These are phyloP conservation scores for Epicauta chinensis DNA, from an alignment of 1,140 invertebrate species.

Conservation along the genomic window DNA sequence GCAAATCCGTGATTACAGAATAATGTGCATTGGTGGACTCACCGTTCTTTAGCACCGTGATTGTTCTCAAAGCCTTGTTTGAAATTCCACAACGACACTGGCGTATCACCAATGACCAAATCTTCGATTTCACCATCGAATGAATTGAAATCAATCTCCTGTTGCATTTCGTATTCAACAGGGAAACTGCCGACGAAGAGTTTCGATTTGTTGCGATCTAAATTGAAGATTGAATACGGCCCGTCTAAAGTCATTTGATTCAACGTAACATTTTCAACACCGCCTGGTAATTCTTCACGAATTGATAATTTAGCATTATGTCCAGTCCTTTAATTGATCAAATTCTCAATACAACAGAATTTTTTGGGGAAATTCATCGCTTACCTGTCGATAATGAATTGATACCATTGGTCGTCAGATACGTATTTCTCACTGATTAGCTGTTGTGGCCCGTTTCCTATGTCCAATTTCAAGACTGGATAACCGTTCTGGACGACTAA, in stretches of 20 bases:
- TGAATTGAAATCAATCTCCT: constrained; percentile 59
- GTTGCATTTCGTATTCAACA: constrained; percentile 59
- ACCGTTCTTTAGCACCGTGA: constrained; percentile 67
- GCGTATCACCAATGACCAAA: constrained; percentile 78
- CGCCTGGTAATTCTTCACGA: constrained; percentile 63
- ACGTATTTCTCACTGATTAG: constrained; percentile 70
- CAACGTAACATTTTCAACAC: constrained; percentile 48
- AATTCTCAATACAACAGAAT: no score
- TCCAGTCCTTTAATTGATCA: constrained; percentile 69
- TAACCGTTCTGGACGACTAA: constrained; percentile 84
- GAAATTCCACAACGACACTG: constrained; percentile 94
- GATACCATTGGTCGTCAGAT: constrained; percentile 85
- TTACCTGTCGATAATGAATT: constrained; percentile 80
- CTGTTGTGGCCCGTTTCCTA: constrained; percentile 76
- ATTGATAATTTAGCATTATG: constrained; percentile 75
- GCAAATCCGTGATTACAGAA: not conserved
- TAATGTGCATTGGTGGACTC: constrained; percentile 3
- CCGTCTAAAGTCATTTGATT: constrained; percentile 62
- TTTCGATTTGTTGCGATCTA: constrained; percentile 77
- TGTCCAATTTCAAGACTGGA: constrained; percentile 77
- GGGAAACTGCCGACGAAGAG: constrained; percentile 89
- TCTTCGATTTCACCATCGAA: constrained; percentile 91
- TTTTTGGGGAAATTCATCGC: not conserved
- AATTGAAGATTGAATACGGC: constrained; percentile 73
- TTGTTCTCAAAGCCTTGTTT: constrained; percentile 66